A percentile compares a stretch with the other conserved stretches of the same genome.
Conservation (phyloP, 2,888 invertebrate genomes). For the Catocala fraxini region DNA sequence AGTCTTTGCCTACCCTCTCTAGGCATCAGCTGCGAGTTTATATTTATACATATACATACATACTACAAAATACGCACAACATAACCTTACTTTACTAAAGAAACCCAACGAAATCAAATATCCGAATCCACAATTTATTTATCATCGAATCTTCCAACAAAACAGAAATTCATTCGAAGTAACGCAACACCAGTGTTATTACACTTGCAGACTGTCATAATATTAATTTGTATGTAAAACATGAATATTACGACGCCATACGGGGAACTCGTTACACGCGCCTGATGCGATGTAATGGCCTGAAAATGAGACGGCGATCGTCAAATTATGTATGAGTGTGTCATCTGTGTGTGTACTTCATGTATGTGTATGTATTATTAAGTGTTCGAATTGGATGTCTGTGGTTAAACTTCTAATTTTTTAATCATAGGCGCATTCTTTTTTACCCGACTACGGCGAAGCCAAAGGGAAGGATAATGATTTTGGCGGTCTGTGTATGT, state of each 20-base stretch:
- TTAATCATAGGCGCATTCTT: no score
- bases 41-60: no score
- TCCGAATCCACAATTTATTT: conserved; percentile 4
- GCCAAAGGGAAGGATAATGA: no score
- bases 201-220: conserved; percentile 48
- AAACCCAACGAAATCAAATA: conserved; percentile 1
- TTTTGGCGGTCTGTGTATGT: no score
- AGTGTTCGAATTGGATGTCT: not conserved
- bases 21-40: no score
- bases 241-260: conserved; percentile 51
- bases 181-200: conserved; percentile 36
- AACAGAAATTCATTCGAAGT: conserved; percentile 32
- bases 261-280: conserved; percentile 50
- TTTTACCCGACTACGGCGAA: no score
- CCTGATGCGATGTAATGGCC: conserved; percentile 58
- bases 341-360: conserved; percentile 17
- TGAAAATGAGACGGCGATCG: conserved; percentile 64
- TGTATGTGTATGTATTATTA: conserved; percentile 1
- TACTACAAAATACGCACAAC: not conserved
- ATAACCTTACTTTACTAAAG: not conserved
- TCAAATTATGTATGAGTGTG: conserved; percentile 40
- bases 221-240: conserved; percentile 58
- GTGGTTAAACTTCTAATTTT: no score
- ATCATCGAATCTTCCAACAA: conserved; percentile 15
- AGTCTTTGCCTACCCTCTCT: no score